Conservation (phyloP, 2,888 invertebrate species). For the Agriopis aurantiaria region DNA sequence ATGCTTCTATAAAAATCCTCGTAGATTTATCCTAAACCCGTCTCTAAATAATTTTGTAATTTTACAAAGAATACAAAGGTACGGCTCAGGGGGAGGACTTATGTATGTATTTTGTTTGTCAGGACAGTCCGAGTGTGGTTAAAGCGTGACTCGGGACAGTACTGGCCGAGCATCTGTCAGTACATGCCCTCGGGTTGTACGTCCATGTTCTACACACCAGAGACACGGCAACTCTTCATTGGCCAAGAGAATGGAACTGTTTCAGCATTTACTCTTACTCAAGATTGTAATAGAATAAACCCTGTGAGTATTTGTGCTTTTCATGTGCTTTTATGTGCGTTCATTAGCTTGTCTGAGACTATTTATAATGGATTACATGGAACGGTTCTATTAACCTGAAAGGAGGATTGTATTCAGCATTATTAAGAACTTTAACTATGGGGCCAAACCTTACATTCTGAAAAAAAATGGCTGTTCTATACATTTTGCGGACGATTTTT, state of each 20-base stretch:
- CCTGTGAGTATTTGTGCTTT: slow-evolving; percentile 79
- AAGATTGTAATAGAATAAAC: slow-evolving; percentile 97
- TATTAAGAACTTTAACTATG: no score
- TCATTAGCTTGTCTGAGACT: not conserved
- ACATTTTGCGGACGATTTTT: no score
- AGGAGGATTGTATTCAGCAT: no score
- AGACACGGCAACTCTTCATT: slow-evolving; percentile 95
- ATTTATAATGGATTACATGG: no score
- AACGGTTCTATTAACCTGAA: no score
- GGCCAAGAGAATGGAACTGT: slow-evolving; percentile 98
- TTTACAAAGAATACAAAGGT: not conserved
- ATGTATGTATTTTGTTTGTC: slow-evolving; percentile 23
- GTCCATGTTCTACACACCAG: slow-evolving; percentile 94
- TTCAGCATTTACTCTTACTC: slow-evolving; percentile 95
- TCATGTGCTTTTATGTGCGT: no score
- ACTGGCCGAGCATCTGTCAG: slow-evolving; percentile 99
- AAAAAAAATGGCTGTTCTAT: no score
- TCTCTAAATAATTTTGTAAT: no score
- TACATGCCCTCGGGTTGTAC: slow-evolving; percentile 98
- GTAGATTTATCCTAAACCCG: not conserved
- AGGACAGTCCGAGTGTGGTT: slow-evolving; percentile 99
- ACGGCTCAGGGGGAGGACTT: not conserved
- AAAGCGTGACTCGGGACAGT: slow-evolving; percentile 98
- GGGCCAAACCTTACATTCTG: no score
- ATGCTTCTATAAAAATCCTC: not conserved